Base-by-base conservation (phyloP, 2,113 vertebrate species). In the Thymallus thymallus region DNA sequence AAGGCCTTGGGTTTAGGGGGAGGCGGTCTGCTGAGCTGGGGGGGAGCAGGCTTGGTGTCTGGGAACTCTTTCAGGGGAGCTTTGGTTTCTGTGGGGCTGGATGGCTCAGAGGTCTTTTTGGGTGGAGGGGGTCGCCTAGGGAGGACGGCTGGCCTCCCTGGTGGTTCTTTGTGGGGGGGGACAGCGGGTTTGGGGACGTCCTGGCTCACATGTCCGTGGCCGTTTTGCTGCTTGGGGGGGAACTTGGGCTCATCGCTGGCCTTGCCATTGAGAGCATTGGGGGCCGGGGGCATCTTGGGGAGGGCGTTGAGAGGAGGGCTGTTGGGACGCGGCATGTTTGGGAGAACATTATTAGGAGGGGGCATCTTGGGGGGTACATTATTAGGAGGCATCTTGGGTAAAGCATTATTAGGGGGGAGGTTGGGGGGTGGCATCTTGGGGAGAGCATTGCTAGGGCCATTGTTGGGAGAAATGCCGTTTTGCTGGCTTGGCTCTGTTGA, bases 71-170 rank as follows among this genome's bases (percentile, higher is more conserved):
- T 93, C 9, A 77, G 76, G 0, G 86, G 87, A 6, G 86, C 76
- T 84, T 91, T 92, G 72, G 79, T 77, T 73, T 98, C 96, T 0
- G 80, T 88, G 0, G 90, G 23, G 22, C 94, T 92, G 61, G 82
- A 77, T 0, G 93, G 78, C 0, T 82, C 88, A 0, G 91, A 77
- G 0, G 71, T 76, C 92, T 98, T 98, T 88, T 97, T 99, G 0
- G 98, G 98, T 1, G 97, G 97, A 0, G 98, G 97, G 0, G 98
- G 98, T 89, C 98, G 92, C 81, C 94, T 94, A 16, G 97, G 98
- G 0, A 88, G 95, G 69, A 96, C 90, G 76, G 91, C 13, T 0
- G 88, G 85, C 0, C 96, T 96, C 85, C 96, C 94, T 83, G 94
- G 96, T 0, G 91, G 76, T 18, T 93, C 92, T 82, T 91, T 93